A percentile compares a stretch with the other conserved stretches of the same genome.
Evolutionary conservation across 2,888 invertebrate genomes (phyloP).

Genomic region (Lissocephala sabroskyi): DNA sequence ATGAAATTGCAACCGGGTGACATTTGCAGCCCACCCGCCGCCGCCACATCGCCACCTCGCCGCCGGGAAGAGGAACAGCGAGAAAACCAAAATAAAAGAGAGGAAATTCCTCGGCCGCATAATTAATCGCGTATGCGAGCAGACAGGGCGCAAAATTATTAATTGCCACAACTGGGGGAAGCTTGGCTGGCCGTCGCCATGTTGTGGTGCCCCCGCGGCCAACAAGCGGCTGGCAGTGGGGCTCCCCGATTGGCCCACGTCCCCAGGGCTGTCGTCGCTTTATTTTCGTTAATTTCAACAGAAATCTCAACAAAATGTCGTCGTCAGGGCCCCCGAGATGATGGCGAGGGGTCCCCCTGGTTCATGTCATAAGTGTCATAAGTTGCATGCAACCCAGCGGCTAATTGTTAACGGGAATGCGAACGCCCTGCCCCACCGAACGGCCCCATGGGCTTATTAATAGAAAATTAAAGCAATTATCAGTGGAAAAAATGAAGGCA

Average conservation of each 20-base stretch:
- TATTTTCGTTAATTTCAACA: constrained; percentile 44
- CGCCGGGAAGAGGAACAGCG: neutral
- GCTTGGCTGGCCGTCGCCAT: constrained; percentile 53
- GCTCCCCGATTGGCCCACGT: constrained; percentile 21
- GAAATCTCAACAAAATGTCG: constrained; percentile 36
- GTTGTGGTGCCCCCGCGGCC: constrained; percentile 32
- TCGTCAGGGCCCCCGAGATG: too few relatives aligned
- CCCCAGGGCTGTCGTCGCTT: constrained; percentile 44
- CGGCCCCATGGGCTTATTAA: constrained; percentile 51
- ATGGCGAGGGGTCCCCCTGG: too few relatives aligned
- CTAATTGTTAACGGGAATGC: constrained; percentile 59
- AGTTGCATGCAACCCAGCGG: constrained; percentile 65
- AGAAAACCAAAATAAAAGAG: neutral
- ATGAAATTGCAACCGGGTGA: too few relatives aligned
- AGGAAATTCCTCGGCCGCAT: constrained; percentile 41
- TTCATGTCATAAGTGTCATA: constrained; percentile 60
- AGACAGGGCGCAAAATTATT: constrained; percentile 59
- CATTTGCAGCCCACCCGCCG: too few relatives aligned
- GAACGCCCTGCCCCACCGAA: constrained; percentile 1
- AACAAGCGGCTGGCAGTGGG: neutral
- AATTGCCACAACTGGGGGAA: constrained; percentile 67
- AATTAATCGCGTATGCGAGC: constrained; percentile 71
- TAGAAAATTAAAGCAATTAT: constrained; percentile 67
- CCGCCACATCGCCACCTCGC: neutral
- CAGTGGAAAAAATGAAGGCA: constrained; percentile 50